Percentiles rank a stretch among this genome's conserved stretches.
Evolutionary conservation across 1,140 invertebrate genomes (phyloP).

Genomic region (Drosophila gunungcola): DNA sequence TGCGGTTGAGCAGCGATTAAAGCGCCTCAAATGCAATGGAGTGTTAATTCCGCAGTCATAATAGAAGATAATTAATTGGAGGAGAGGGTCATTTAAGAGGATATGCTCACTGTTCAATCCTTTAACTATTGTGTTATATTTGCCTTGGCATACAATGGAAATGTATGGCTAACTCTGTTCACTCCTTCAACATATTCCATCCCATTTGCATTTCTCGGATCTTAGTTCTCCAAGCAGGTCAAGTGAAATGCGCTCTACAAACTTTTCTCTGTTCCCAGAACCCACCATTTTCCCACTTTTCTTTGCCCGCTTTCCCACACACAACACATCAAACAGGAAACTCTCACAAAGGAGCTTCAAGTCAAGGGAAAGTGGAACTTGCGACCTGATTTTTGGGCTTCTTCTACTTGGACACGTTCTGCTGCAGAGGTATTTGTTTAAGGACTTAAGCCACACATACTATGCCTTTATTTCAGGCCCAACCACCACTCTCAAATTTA

Average conservation of each 20-base stretch:
- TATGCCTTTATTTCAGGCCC: not conserved
- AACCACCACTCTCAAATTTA: conserved; percentile 16
- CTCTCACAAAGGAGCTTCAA: conserved; percentile 50
- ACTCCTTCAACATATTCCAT: conserved; percentile 21
- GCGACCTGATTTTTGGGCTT: conserved; percentile 57
- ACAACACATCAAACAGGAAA: conserved; percentile 21
- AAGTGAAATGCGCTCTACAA: conserved; percentile 64
- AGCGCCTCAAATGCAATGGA: conserved; percentile 39
- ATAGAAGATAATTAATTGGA: conserved; percentile 34
- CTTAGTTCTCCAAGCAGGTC: conserved; percentile 50
- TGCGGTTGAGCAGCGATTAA: conserved; percentile 46
- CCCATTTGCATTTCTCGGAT: conserved; percentile 35
- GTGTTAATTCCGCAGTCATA: conserved; percentile 18
- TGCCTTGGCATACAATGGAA: conserved; percentile 51
- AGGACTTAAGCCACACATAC: conserved; percentile 12
- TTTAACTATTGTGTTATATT: not conserved
- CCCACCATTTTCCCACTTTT: conserved; percentile 4
- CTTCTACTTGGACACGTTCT: conserved; percentile 54
- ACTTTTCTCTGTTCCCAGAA: conserved; percentile 34
- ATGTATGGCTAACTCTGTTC: conserved; percentile 26
- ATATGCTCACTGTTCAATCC: conserved; percentile 4
- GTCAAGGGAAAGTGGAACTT: conserved; percentile 45
- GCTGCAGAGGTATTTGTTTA: conserved; percentile 23
- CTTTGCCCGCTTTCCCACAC: conserved; percentile 14
- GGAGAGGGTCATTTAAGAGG: conserved; percentile 10